These are phyloP conservation scores for Drosophila tani DNA, from an alignment of 1,140 invertebrate species.

Conservation along the genomic window DNA sequence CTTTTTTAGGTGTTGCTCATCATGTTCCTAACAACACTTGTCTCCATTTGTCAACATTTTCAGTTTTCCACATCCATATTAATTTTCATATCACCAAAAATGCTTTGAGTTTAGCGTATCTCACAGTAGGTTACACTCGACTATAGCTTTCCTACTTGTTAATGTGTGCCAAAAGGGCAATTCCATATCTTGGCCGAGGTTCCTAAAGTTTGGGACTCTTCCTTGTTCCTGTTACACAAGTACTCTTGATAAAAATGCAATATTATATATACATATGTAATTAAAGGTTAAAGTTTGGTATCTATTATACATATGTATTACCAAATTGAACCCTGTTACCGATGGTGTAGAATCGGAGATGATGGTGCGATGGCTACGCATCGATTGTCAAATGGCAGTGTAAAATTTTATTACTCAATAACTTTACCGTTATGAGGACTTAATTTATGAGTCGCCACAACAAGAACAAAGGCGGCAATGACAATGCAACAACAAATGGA, in stretches of 20 bases:
- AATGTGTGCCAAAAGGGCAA: background rate
- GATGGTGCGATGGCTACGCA: constrained; percentile 57
- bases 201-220: background rate
- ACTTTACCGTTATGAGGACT: constrained; percentile 82
- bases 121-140: background rate
- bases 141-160: background rate
- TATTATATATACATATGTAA: background rate
- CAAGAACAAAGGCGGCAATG: constrained; percentile 43
- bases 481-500: constrained; percentile 66
- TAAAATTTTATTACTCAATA: constrained; percentile 84
- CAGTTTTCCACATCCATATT: no score
- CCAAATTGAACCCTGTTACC: background rate
- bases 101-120: background rate
- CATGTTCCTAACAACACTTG: no score
- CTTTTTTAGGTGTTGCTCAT: no score
- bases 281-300: background rate
- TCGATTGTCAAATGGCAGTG: constrained; percentile 80
- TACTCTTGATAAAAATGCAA: no score
- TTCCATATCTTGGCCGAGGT: background rate
- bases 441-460: constrained; percentile 78
- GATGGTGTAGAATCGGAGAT: constrained; percentile 3
- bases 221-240: no score
- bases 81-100: no score
- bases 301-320: background rate
- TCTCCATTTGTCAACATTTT: no score